Evolutionary conservation across 23 tunicate genomes (phyloP).

Genomic region (Oikopleura albicans): DNA sequence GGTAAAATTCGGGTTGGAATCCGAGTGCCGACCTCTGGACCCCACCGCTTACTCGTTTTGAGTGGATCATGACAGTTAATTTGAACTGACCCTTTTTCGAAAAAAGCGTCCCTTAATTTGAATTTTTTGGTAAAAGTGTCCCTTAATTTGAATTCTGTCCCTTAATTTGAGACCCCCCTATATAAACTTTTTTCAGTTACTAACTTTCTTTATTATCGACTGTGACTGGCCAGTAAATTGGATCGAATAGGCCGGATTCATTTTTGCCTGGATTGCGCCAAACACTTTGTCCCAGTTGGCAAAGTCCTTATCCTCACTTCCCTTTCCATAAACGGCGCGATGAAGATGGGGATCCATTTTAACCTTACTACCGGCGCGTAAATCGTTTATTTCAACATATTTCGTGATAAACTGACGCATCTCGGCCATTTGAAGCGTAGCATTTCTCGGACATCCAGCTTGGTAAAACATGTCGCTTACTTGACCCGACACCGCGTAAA

Average conservation of each 20-base stretch:
- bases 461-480: neutral
- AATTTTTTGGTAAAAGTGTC: too few relatives aligned
- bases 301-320: conserved; percentile 19
- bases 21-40: too few relatives aligned
- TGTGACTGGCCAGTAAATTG: neutral
- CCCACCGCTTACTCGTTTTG: too few relatives aligned
- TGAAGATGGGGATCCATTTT: conserved; percentile 57
- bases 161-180: too few relatives aligned
- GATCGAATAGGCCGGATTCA: neutral
- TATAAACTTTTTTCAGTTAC: too few relatives aligned
- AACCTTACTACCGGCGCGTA: neutral
- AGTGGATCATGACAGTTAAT: too few relatives aligned
- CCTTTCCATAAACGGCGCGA: conserved; percentile 29
- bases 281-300: conserved; percentile 54
- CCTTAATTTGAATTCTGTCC: too few relatives aligned
- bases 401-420: neutral
- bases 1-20: too few relatives aligned
- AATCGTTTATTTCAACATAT: neutral
- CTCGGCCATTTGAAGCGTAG: neutral
- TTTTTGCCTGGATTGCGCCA: neutral
- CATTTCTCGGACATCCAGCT: neutral
- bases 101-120: too few relatives aligned
- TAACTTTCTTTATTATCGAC: neutral
- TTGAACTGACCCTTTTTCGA: too few relatives aligned
- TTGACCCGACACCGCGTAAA: neutral